Base-by-base conservation (phyloP, 64 coral and sea anemone genomes). In the Cladopsammia gracilis region DNA sequence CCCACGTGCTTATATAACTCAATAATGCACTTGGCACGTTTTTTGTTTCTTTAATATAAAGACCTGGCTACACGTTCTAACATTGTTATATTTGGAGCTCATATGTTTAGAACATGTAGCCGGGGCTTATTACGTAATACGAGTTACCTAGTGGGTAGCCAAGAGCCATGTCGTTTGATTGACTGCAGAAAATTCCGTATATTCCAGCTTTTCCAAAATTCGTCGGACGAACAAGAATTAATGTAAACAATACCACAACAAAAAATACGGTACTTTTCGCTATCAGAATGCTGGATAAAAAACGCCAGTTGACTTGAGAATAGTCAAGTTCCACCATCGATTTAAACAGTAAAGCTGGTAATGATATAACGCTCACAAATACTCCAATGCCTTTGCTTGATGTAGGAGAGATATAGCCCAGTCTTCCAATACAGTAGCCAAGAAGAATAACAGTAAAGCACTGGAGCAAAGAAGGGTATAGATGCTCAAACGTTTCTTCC, bases 151-250 rank as follows among this genome's bases (percentile, higher is more conserved):
- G 48, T 73, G 96, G 96, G 14, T 87, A 88, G 14, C 96, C 96
- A 52, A 98, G 85, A 5, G 96, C 93, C 59, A 98, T 89, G 65
- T 98, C 96, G 86, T 98, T 98, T 16, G 96, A 98, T 58, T 95
- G 79, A 46, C 93, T 98, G 70, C 84, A 82, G 25, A 98, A 98
- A 22, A 98, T 89, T 34, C 89, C 89, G 79, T 86, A 98, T 50
- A 98, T 89, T 45, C 96, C 96, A 86, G 96, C 96, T 92, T 71
- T 92, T 80, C 96, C 93, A 83, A 93, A 96, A 47, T 89, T 93
- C 15, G 75, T 59, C 12, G 89, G 75, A 25, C 82, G 95, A 26
- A 87, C 58, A 54, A 98, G 71, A 3, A 98, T 46, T 48, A 95
- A 46, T 7, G 93, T 95, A 42, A 98, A 85, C 18, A 98, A 7